A percentile compares a stretch with the other conserved stretches of the same genome.
Conservation (phyloP, 1,140 invertebrate species). For the Cyrtorhinus lividipennis region DNA sequence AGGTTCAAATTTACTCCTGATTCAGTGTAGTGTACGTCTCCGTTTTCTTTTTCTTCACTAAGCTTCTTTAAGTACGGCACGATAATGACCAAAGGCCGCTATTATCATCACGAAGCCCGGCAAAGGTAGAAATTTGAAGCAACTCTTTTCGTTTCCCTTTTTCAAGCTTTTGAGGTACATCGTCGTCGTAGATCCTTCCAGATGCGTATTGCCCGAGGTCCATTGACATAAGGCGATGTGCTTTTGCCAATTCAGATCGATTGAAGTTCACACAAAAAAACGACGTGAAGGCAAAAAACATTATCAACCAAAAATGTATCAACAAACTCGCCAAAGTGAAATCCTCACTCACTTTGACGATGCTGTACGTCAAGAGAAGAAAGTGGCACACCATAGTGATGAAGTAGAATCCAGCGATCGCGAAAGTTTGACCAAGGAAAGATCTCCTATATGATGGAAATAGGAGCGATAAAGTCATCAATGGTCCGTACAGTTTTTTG, state of each 20-base stretch:
- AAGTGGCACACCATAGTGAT: background rate
- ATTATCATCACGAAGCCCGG: background rate
- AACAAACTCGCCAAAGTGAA: background rate
- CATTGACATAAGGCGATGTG: background rate
- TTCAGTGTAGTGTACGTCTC: background rate
- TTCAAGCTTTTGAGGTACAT: background rate
- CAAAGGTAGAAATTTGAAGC: background rate
- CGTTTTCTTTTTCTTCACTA: too few relatives aligned
- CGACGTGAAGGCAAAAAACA: background rate
- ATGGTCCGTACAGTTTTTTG: background rate
- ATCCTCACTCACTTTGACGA: background rate
- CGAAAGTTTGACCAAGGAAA: background rate
- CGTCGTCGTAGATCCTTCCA: background rate
- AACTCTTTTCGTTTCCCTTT: background rate
- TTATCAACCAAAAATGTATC: background rate
- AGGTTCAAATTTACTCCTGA: background rate
- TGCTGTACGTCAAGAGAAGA: background rate
- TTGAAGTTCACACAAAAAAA: background rate
- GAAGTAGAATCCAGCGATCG: background rate
- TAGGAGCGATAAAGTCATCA: background rate
- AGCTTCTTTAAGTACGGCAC: background rate
- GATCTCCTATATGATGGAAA: background rate
- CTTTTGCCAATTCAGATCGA: background rate
- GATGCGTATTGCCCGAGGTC: background rate
- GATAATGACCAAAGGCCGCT: background rate